Conservation (phyloP, 64 coral and sea anemone genomes). For the Montipora efflorescens region DNA sequence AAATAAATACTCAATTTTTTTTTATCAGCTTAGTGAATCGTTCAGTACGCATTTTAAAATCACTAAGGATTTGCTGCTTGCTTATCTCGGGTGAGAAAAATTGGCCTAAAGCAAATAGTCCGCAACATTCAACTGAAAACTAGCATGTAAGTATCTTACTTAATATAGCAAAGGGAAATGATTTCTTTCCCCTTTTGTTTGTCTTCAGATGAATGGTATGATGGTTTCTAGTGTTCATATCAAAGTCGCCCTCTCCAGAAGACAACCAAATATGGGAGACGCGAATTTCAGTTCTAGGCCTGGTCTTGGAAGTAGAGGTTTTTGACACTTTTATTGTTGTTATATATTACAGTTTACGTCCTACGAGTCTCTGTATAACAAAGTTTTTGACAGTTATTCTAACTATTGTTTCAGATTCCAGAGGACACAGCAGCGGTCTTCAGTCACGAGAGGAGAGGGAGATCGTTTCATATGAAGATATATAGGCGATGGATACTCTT, state of each 20-base stretch:
- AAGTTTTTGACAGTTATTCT: background rate
- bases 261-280: slow-evolving; percentile 76
- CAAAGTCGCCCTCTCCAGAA: slow-evolving; percentile 69
- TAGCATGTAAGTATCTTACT: no score
- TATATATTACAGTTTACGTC: no score
- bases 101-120: no score
- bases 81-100: no score
- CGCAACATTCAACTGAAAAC: no score
- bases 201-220: slow-evolving; percentile 85
- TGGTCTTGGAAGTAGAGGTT: slow-evolving; percentile 75
- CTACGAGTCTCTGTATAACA: no score
- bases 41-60: no score
- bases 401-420: slow-evolving; percentile 22
- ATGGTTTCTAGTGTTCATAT: slow-evolving; percentile 74
- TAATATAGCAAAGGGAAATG: no score
- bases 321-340: background rate
- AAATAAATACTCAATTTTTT: no score
- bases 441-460: slow-evolving; percentile 32
- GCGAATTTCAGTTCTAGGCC: slow-evolving; percentile 25
- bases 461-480: slow-evolving; percentile 33
- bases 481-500: background rate
- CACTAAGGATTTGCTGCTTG: no score
- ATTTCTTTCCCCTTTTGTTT: background rate
- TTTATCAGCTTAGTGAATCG: no score
- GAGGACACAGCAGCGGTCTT: slow-evolving; percentile 11